These are phyloP conservation scores for Smittia aterrima DNA, from an alignment of 2,888 invertebrate species.

Conservation along the genomic window DNA sequence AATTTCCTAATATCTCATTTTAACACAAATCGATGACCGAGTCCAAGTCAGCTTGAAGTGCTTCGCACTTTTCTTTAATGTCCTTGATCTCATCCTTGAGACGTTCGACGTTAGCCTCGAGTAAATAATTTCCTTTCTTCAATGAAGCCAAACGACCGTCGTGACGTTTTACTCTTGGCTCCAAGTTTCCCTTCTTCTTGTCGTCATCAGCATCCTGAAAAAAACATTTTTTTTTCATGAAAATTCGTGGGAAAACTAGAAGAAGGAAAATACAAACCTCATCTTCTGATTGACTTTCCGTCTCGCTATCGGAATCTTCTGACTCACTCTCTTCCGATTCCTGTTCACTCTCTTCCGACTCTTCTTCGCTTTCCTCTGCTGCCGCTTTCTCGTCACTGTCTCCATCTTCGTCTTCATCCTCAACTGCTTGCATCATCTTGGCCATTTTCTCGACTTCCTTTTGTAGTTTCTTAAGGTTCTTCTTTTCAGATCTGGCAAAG, in stretches of 20 bases:
- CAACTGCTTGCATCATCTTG: slow-evolving; percentile 77
- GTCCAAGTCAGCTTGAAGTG: slow-evolving; percentile 79
- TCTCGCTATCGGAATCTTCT: slow-evolving; percentile 64
- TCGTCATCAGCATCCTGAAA: slow-evolving; percentile 64
- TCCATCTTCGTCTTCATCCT: slow-evolving; percentile 69
- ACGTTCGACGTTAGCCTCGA: slow-evolving; percentile 84
- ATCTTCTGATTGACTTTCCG: slow-evolving; percentile 67
- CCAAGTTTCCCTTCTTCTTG: slow-evolving; percentile 66
- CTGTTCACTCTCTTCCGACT: slow-evolving; percentile 54
- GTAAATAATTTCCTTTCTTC: slow-evolving; percentile 83
- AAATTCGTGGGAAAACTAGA: neutral
- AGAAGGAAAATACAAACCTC: slow-evolving; percentile 59
- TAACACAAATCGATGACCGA: slow-evolving; percentile 82
- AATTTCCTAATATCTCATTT: slow-evolving; percentile 43
- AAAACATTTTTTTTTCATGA: slow-evolving; percentile 20
- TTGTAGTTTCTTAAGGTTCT: slow-evolving; percentile 77
- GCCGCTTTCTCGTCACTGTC: slow-evolving; percentile 59
- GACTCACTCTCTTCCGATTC: slow-evolving; percentile 54
- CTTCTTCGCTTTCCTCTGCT: slow-evolving; percentile 54
- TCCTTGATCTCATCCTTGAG: slow-evolving; percentile 81
- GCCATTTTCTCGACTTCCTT: slow-evolving; percentile 92
- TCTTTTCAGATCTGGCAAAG: slow-evolving; percentile 66
- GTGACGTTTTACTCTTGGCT: slow-evolving; percentile 67
- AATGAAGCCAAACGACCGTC: slow-evolving; percentile 75
- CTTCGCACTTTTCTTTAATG: slow-evolving; percentile 74